Base-by-base conservation (phyloP, 2,888 invertebrate genomes). In the Diogma glabrata region DNA sequence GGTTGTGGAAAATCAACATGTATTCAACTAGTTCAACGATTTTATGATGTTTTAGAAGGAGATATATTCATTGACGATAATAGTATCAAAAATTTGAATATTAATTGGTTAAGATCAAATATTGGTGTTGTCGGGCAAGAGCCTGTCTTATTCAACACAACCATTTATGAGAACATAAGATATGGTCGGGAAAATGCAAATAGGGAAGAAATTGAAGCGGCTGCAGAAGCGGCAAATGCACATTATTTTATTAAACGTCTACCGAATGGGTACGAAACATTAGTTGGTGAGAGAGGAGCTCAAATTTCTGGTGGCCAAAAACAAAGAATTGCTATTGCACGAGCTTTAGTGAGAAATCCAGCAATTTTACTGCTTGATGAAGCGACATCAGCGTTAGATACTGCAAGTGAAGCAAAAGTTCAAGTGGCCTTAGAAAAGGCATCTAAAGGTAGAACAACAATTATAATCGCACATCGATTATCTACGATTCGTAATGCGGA, bases 91-190 rank as follows among this genome's bases (percentile, higher is more conserved):
- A 71, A 75, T 48, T 61, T 87, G 55, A 84, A 86, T 64, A 76
- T 86, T 16, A 68, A 75, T 16, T 82, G 84, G 75, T 65, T 84
- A 19, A 72, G 88, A 49, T 72, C 73, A 45, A 79, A 84, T 60
- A 81, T 88, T 55, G 87, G 85, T 1, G 77, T 88, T 10, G 88
- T 89, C 6, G 83, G 85, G 0, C 88, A 89, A 65, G 88, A 89
- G 59, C 89, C 87, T 0, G 80, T 84, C 10, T 72, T 89, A 9
- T 89, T 89, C 65, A 82, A 82, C 60, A 79, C 83, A 5, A 78
- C 79, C 33, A 85, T 89, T 52, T 50, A 52, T 43, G 74, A 75
- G 47, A 75, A 75, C 64, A 75, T 75, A 56, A 64, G 82, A 48
- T 82, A 87, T 70, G 88, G 88, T 55, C 75, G 77, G 59, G 76